Conservation (phyloP, 2,113 vertebrate species). For the Thryonomys swinderianus region DNA sequence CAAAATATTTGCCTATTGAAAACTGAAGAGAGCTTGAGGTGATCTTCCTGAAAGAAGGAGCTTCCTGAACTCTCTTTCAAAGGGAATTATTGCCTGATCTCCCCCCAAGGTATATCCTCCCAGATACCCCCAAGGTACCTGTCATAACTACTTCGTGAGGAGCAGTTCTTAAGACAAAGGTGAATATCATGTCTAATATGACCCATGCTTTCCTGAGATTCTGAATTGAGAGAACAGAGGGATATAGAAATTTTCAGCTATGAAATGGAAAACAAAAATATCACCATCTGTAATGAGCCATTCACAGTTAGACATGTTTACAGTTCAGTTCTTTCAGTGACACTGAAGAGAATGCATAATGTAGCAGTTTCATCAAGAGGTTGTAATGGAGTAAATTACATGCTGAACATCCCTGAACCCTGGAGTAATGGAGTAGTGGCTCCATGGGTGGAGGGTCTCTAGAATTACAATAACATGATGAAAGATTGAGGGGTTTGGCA, state of each 20-base stretch:
- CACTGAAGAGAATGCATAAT: slow-evolving; percentile 13
- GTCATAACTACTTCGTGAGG: neutral
- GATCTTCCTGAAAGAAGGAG: too few relatives aligned
- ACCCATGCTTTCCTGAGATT: neutral
- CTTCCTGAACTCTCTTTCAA: too few relatives aligned
- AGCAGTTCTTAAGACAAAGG: neutral
- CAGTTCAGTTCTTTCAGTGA: slow-evolving; percentile 15
- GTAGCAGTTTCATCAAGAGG: slow-evolving; percentile 45
- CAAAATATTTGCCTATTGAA: neutral
- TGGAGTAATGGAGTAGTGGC: slow-evolving; percentile 38
- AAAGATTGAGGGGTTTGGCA: slow-evolving; percentile 6
- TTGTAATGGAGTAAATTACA: slow-evolving; percentile 52
- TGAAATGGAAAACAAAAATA: neutral
- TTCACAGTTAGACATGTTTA: slow-evolving; percentile 1
- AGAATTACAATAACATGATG: neutral
- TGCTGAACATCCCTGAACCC: neutral
- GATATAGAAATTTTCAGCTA: slow-evolving; percentile 21
- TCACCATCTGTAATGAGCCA: neutral
- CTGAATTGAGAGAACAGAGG: neutral
- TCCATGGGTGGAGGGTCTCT: neutral
- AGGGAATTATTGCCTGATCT: neutral
- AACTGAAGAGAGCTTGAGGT: neutral
- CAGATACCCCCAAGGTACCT: neutral
- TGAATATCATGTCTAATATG: neutral
- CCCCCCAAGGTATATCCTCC: too few relatives aligned